Conservation (phyloP, 37 sponge, comb jelly and placozoan genomes). For the Beroe forskalii region DNA sequence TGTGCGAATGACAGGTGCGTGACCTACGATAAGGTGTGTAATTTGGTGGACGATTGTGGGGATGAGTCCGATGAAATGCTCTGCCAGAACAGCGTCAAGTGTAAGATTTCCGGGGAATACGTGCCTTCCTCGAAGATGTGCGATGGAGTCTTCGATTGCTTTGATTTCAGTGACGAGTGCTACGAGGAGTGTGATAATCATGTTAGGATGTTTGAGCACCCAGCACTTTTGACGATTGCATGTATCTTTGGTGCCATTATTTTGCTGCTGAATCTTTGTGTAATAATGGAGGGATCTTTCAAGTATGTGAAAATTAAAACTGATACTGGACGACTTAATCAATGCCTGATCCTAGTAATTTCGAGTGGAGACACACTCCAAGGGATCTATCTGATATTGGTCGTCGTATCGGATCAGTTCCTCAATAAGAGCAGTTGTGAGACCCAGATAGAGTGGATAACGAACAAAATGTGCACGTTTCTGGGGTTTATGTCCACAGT, state of each 20-base stretch:
- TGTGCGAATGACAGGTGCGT: not conserved
- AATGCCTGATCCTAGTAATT: not conserved
- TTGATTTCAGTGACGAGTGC: slow-evolving; percentile 27
- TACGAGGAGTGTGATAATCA: slow-evolving; percentile 16
- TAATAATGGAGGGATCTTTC: not conserved
- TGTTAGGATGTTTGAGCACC: not conserved
- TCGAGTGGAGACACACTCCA: not conserved
- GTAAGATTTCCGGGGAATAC: not conserved
- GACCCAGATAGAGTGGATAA: not conserved
- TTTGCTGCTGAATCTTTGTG: not conserved
- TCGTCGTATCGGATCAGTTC: not conserved
- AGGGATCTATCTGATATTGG: not conserved
- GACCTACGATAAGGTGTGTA: not conserved
- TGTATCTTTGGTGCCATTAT: not conserved
- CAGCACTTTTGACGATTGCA: not conserved
- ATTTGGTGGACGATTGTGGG: slow-evolving; percentile 23
- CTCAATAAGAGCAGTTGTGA: not conserved
- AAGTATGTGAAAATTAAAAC: not conserved
- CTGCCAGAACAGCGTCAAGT: slow-evolving; percentile 1
- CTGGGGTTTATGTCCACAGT: not conserved
- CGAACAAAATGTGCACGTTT: not conserved
- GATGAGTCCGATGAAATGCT: slow-evolving; percentile 9
- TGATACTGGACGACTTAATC: not conserved
- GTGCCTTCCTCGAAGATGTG: not conserved
- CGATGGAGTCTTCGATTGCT: slow-evolving; percentile 36